Evolutionary conservation across 2,797 vertebrate species (phyloP), one percentile per base, ranked within the genome.

Genomic region (Platalea minor): DNA sequence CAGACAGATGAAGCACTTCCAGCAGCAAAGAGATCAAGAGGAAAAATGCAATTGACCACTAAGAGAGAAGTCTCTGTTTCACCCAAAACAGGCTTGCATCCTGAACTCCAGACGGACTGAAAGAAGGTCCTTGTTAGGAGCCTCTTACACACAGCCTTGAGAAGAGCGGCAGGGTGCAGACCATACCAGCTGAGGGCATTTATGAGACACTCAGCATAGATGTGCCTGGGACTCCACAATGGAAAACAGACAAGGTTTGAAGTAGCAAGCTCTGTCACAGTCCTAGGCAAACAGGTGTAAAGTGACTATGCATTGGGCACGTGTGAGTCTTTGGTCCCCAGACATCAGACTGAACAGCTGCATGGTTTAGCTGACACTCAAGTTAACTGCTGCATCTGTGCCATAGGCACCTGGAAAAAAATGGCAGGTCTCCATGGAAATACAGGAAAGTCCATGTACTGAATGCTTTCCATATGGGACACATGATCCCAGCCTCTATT

Each of bases 401-500:
- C 28, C 67, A 46, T 46, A 51, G 17, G 13, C 23, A 91, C 20
- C n/a, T 57, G 25, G 37, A 41, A 63, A 51, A 67, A 87, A 89
- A 60, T 15, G 14, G 18, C 28, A 53, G 20, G 8, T 84, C 25
- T 87, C 35, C 37, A 68, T 33, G 41, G 54, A 86, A 88, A 53
- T 45, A 56, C 4, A 53, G 37, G 9, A 85, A 91, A 85, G 13
- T 13, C 5, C 25, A 48, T 2, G 5, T 63, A 60, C 14, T 51
- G 33, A 63, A 65, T 37, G 17, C 7, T 77, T 74, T 63, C 17
- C 13, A 15, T 28, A 33, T 1, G 3, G 14, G 31, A 89, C 67
- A 60, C 21, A 33, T 0, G 0, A 60, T 0, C 5, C 31, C 74
- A 67, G 7, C 9, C 51, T 82, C 46, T 70, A 0, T 29, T 85